A percentile compares a stretch with the other conserved stretches of the same genome.
These are phyloP conservation scores for Halichoerus grypus DNA, from an alignment of 2,113 vertebrate species.

Conservation along the genomic window DNA sequence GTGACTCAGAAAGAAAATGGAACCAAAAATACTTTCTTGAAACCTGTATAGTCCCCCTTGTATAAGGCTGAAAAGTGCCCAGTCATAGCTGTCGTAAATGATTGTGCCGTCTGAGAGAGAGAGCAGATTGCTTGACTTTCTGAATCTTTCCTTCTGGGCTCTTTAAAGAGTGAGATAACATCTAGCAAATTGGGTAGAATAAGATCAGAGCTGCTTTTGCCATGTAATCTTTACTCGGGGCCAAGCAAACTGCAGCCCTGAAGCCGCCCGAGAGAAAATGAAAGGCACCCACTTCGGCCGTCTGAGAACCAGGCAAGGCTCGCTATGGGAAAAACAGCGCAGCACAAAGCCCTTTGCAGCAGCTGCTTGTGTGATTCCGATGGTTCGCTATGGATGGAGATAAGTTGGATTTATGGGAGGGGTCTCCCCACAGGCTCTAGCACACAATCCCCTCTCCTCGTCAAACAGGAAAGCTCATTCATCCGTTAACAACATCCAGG, in stretches of 20 bases:
- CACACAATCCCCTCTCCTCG: conserved; percentile 50
- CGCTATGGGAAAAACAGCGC: background rate
- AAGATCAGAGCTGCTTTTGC: conserved; percentile 31
- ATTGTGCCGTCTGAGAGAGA: background rate
- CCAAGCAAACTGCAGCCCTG: conserved; percentile 42
- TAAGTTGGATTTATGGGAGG: conserved; percentile 66
- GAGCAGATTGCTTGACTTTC: conserved; percentile 31
- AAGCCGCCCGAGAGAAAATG: background rate
- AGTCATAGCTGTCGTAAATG: background rate
- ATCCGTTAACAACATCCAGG: conserved; percentile 66
- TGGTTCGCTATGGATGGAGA: conserved; percentile 43
- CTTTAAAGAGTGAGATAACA: conserved; percentile 53
- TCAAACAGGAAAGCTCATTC: conserved; percentile 71
- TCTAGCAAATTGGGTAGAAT: conserved; percentile 51
- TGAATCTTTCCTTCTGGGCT: background rate
- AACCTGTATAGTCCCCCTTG: background rate
- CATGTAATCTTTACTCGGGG: conserved; percentile 9
- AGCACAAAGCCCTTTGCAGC: conserved; percentile 59
- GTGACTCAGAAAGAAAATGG: conserved; percentile 4
- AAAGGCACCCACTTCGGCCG: background rate
- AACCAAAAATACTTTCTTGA: conserved; percentile 49
- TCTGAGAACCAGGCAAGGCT: conserved; percentile 34
- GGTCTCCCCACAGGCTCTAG: conserved; percentile 34
- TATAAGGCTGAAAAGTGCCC: background rate
- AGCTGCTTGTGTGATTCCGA: background rate